Conservation (phyloP, 2,797 vertebrate genomes). For the Microtus obscurus region DNA sequence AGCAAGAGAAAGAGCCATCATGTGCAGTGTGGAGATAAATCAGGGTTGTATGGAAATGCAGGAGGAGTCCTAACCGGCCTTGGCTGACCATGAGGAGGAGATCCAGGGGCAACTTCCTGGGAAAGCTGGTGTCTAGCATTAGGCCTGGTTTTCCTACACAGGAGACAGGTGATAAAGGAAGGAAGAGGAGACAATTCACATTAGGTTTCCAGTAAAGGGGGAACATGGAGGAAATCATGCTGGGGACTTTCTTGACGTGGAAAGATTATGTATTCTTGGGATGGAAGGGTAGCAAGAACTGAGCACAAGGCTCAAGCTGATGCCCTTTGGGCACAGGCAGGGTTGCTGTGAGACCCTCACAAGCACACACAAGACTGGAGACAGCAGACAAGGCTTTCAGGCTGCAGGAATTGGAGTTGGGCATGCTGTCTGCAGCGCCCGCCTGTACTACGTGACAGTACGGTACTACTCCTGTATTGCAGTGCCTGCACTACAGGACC, state of each 20-base stretch:
- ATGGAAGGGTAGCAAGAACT: background rate
- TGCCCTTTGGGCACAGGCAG: background rate
- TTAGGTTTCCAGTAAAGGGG: background rate
- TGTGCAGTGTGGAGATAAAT: background rate
- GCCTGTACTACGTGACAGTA: no score
- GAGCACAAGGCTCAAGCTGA: background rate
- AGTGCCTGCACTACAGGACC: no score
- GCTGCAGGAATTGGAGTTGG: background rate
- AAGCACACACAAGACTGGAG: background rate
- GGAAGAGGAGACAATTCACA: background rate
- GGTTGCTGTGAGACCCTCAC: background rate
- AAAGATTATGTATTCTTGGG: no score
- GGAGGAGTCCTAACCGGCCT: background rate
- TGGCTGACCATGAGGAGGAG: background rate
- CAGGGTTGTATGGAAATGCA: background rate
- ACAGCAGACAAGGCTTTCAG: background rate
- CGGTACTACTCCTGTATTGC: no score
- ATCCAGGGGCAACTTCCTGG: background rate
- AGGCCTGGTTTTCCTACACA: background rate
- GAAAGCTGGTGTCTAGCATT: background rate
- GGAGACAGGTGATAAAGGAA: background rate
- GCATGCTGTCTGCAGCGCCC: background rate
- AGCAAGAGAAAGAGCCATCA: background rate
- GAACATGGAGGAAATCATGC: no score
- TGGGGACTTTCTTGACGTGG: background rate